Evolutionary conservation across 2,113 vertebrate genomes (phyloP).

Genomic region (Psittacula cyanocephala): DNA sequence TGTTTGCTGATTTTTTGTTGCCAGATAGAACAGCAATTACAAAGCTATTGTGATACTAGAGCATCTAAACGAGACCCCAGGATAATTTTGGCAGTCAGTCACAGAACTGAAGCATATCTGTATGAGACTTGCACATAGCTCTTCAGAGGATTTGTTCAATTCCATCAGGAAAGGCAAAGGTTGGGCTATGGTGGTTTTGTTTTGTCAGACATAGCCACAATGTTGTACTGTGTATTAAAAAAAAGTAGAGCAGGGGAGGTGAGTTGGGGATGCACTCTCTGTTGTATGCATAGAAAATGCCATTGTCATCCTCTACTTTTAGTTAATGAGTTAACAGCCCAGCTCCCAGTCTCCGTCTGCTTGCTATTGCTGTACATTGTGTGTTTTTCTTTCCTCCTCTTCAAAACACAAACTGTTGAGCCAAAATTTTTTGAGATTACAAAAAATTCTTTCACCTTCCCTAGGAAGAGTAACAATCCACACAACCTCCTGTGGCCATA

Average conservation of each 20-base stretch:
- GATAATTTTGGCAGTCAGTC: neutral
- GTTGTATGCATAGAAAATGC: rapidly evolving
- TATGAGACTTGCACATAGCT: neutral
- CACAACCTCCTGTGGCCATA: neutral
- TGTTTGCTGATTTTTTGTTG: neutral
- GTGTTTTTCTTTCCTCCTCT: neutral
- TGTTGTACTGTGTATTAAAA: neutral
- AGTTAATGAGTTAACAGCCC: neutral
- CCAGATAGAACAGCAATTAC: neutral
- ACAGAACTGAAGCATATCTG: neutral
- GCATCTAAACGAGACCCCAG: neutral
- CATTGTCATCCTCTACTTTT: neutral
- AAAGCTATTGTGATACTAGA: neutral
- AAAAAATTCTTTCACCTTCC: rapidly evolving
- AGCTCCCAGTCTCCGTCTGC: neutral
- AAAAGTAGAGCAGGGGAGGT: neutral
- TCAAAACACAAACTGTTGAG: neutral
- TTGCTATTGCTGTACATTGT: rapidly evolving
- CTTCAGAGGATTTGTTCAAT: neutral
- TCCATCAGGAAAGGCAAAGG: neutral
- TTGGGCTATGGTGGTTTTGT: neutral
- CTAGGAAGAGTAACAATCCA: neutral
- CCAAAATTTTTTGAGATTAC: neutral
- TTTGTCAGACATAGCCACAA: neutral
- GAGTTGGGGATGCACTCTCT: neutral